Base-by-base conservation (phyloP, 2,888 invertebrate species). In the Cryptocephalus primarius region DNA sequence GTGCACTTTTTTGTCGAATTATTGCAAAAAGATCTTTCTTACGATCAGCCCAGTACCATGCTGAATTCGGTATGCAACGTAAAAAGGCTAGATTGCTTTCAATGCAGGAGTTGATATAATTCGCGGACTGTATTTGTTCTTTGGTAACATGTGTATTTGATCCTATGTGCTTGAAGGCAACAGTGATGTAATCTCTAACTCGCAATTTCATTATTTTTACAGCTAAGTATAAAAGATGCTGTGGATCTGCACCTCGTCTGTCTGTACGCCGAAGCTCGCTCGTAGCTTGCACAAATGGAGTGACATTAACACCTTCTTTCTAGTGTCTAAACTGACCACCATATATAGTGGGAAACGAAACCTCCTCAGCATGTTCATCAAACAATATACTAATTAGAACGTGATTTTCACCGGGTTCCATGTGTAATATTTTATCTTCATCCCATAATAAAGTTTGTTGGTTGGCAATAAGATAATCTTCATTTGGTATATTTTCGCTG, bases 1-100 rank as follows among this genome's bases (percentile, higher is more conserved):
- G 69, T 53, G 55, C 58, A 9, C 68, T 67, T 12, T 61, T 52
- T 53, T 70, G 67, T 14, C 67, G 42, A 12, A 69, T 70, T 63
- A 68, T 69, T 9, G 67, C 45, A 33, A 45, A 45, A 8, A 41
- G 32, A 33, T 45, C 42, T 46, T 39, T 46, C 36, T 46, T 46
- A 9, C 42, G 32, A 32, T 39, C 40, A 12, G 33, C 9, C 47
- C 47, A 47, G 40, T 40, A 47, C 32, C 33, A 43, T 11, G 40
- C 33, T 14, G 47, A 47, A 43, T 47, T 47, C 1, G 43, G 43
- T 12, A 46, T 46, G 6, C 9, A 38, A 2, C n/a, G 14, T 3
- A 45, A 33, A 41, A 45, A 45, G n/a, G 38, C 46, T 4, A 46
- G n/a, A 42, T 46, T 46, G 2, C 9, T 38, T 31, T 46, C 46